These are phyloP conservation scores for Sarcoramphus papa DNA, from an alignment of 2,797 vertebrate genomes.

Conservation along the genomic window DNA sequence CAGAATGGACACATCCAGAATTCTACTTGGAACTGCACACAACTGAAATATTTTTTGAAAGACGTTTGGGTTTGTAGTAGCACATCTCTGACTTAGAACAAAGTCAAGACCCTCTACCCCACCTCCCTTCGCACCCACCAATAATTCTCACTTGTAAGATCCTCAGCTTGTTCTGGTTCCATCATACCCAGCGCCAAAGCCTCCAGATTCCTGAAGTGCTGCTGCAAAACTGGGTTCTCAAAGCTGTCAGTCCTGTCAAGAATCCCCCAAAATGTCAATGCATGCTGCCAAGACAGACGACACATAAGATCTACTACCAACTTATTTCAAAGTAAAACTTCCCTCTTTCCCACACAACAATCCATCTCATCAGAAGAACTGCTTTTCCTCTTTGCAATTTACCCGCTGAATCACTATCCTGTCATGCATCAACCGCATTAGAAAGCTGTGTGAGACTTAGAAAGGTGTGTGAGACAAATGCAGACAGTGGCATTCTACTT, in stretches of 20 bases:
- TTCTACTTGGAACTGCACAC: background rate
- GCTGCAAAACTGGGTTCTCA: conserved; percentile 94
- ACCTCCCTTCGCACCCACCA: background rate
- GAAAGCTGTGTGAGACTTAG: background rate
- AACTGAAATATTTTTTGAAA: background rate
- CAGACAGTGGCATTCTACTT: background rate
- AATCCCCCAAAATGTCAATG: conserved; percentile 5
- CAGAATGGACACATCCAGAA: background rate
- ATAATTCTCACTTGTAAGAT: conserved; percentile 86
- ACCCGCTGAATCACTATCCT: background rate
- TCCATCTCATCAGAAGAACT: background rate
- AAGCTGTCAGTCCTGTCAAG: conserved; percentile 86
- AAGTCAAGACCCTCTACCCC: background rate
- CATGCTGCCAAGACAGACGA: background rate
- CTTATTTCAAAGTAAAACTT: background rate
- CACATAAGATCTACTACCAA: background rate
- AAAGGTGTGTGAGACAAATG: background rate
- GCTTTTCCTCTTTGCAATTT: background rate
- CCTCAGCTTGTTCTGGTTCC: conserved; percentile 86
- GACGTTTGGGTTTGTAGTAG: background rate
- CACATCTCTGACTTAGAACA: background rate
- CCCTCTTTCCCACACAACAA: background rate
- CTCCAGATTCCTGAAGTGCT: conserved; percentile 93
- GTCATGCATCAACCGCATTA: background rate
- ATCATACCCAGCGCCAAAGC: conserved; percentile 88